Conservation (phyloP, 2,113 vertebrate species). For the Alethe diademata region DNA sequence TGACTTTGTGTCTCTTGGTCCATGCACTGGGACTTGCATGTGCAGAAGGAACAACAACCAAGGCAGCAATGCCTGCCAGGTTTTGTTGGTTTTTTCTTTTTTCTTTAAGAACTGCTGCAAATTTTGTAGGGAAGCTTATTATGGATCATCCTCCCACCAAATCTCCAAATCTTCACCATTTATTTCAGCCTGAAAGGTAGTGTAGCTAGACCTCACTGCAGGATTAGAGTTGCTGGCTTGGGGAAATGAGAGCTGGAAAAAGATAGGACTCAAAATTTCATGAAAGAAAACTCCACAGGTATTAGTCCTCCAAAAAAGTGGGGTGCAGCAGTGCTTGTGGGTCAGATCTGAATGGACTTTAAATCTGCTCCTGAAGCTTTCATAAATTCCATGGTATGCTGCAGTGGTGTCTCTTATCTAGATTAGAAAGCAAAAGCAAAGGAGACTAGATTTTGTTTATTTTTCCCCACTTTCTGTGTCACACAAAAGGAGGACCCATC, state of each 20-base stretch:
- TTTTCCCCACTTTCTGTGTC: not conserved
- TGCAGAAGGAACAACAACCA: not conserved
- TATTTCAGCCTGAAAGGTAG: not conserved
- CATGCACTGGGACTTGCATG: not conserved
- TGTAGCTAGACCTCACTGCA: not conserved
- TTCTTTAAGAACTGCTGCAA: not conserved
- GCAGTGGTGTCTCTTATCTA: not conserved
- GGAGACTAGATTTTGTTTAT: not conserved
- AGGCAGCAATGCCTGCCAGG: not conserved
- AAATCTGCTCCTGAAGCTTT: not conserved
- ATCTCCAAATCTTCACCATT: not conserved
- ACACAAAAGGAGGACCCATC: not conserved
- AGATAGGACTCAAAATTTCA: not conserved
- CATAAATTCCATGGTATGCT: not conserved
- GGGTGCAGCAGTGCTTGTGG: not conserved
- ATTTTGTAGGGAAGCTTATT: not conserved
- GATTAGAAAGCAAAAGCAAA: not conserved
- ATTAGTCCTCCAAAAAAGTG: not conserved
- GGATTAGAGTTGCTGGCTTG: not conserved
- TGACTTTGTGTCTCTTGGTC: not conserved
- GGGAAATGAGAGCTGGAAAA: not conserved
- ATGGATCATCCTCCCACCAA: not conserved
- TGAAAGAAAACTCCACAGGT: not conserved
- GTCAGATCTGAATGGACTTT: not conserved
- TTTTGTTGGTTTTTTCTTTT: not conserved